Evolutionary conservation across 1,140 invertebrate genomes (phyloP).

Genomic region (Andricus grossulariae): DNA sequence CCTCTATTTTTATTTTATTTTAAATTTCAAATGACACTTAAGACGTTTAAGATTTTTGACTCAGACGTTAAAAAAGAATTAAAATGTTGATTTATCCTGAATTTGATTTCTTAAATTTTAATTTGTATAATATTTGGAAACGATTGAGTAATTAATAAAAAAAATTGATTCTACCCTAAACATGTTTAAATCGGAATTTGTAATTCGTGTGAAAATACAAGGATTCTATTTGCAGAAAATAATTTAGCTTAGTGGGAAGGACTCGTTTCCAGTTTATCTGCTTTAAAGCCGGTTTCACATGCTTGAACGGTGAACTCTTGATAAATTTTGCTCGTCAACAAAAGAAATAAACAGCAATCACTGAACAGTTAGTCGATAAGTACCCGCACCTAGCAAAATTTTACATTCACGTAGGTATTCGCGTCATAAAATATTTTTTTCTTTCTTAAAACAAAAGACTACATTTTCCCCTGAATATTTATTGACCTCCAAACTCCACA

Average conservation of each 20-base stretch:
- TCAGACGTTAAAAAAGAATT: no score
- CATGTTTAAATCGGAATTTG: neutral
- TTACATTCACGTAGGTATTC: neutral
- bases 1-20: no score
- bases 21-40: no score
- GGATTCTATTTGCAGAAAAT: constrained; percentile 1
- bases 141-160: no score
- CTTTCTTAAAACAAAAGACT: no score
- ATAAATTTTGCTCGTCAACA: constrained; percentile 30
- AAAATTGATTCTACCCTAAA: neutral
- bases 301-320: constrained; percentile 19
- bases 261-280: constrained; percentile 18
- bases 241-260: constrained; percentile 2
- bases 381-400: constrained; percentile 10
- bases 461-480: no score
- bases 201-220: neutral
- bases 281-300: constrained; percentile 25
- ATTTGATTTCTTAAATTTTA: no score
- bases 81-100: no score
- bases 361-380: constrained; percentile 25
- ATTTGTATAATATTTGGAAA: no score
- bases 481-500: no score
- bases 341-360: constrained; percentile 30
- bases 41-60: no score
- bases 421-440: no score